phyloP scores from a whole-genome alignment of 2,113 vertebrate genomes.

The Galemys pyrenaicus region DNA sequence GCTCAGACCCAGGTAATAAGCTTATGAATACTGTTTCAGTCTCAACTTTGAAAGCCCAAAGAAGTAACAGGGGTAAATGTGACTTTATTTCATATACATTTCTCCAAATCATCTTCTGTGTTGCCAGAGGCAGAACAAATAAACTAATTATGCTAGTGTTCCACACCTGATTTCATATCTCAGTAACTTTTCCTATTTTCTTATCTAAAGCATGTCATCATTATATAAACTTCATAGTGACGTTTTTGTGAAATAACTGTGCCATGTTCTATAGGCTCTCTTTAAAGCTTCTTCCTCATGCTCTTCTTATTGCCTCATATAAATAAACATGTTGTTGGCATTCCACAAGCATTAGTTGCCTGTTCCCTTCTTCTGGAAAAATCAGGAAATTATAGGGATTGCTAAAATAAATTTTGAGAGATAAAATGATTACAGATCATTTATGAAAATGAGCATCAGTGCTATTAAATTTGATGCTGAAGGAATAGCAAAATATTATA shows the following conservation, averaged over 20 bases:
- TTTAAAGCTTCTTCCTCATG: background rate
- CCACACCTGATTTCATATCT: background rate
- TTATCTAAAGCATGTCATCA: background rate
- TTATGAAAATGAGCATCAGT: background rate
- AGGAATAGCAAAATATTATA: background rate
- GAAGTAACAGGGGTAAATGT: background rate
- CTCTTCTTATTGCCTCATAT: background rate
- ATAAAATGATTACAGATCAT: background rate
- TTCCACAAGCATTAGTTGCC: background rate
- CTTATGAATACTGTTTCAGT: background rate
- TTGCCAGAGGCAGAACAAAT: background rate
- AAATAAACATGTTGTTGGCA: background rate
- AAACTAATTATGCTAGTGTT: background rate
- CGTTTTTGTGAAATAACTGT: background rate
- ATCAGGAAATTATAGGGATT: background rate
- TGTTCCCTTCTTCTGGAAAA: background rate
- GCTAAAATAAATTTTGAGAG: background rate
- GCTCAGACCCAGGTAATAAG: background rate
- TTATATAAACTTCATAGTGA: background rate
- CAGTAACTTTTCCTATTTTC: background rate
- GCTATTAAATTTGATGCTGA: background rate
- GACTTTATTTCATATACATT: background rate
- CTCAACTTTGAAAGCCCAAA: background rate
- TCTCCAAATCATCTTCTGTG: background rate
- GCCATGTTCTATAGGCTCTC: background rate